Base-by-base conservation (phyloP, 2,888 invertebrate genomes). In the Drosophila pseudotakahashii region DNA sequence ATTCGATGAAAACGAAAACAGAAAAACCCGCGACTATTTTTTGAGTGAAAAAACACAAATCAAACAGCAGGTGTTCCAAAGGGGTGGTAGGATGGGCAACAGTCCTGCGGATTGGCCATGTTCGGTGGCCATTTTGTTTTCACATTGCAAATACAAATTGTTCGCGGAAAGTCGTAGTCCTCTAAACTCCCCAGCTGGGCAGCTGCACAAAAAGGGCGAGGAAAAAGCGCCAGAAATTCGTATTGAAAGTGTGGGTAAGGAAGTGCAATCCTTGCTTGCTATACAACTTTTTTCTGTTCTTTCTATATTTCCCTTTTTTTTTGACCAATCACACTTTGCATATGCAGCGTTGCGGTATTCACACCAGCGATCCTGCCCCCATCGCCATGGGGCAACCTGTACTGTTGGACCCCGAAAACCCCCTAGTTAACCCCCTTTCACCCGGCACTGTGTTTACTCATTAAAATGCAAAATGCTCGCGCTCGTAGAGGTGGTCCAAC, bases 401-500 rank as follows among this genome's bases (percentile, higher is more conserved):
- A 16, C 14, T 14, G 39, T 3, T 7, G 39, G 39, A 41, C n/a
- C 23, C 14, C 45, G 16, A 13, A 26, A n/a, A 4, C 23, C 44
- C 30, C 34, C 0, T 14, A 16, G 11, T 41, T 16, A 44, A 26
- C 30, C 41, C 23, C 39, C 66, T 13, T 37, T 5, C 36, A 44
- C 54, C 51, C 39, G 16, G 23, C 26, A 37, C 48, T 36, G 53
- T 73, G 80, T 82, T 88, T 72, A 85, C 82, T 88, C 89, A 84
- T 84, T 84, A 84, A 84, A 87, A 84, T 84, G 89, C 88, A 89
- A 88, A 84, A 84, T 75, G 83, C 68, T 88, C 67, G 75, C 83
- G 61, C 81, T 77, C 58, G 48, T 61, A 55, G 47, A 63, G 62
- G 61, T 63, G 26, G 52, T 23, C 42, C 52, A 32, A 67, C 68